These are phyloP conservation scores for Idaea straminata DNA, from an alignment of 2,888 invertebrate species.

Conservation along the genomic window DNA sequence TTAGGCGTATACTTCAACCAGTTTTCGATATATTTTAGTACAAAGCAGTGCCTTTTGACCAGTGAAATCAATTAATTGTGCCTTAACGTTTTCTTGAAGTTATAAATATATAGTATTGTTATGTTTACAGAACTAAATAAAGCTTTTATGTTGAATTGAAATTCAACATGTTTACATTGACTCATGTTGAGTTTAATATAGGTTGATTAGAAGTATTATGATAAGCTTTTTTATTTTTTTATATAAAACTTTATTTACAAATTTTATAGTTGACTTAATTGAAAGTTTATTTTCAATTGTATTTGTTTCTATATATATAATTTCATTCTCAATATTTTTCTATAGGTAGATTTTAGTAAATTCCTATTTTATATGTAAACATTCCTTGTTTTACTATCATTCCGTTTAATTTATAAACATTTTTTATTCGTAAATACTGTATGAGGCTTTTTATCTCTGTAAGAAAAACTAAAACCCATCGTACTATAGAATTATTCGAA, in stretches of 20 bases:
- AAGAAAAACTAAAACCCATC: constrained; percentile 8
- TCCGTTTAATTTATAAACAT: neutral
- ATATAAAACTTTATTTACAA: constrained; percentile 11
- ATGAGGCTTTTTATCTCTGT: constrained; percentile 28
- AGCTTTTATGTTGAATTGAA: neutral
- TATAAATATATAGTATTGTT: neutral
- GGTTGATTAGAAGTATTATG: neutral
- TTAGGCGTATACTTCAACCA: no score
- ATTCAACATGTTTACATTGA: neutral
- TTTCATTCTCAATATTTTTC: neutral
- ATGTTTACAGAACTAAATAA: neutral
- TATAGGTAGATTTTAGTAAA: neutral
- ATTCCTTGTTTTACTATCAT: neutral
- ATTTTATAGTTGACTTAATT: neutral
- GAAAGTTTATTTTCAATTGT: neutral
- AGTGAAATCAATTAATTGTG: neutral
- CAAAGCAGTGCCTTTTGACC: neutral
- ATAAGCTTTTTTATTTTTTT: constrained; percentile 23
- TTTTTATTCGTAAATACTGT: constrained; percentile 21
- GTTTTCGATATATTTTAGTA: neutral
- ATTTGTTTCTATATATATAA: neutral
- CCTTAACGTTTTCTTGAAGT: neutral
- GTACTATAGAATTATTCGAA: constrained; percentile 14
- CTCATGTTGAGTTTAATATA: neutral
- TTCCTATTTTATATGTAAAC: neutral